Base-by-base conservation (phyloP, 1,140 invertebrate species). In the Homalodisca vitripennis region DNA sequence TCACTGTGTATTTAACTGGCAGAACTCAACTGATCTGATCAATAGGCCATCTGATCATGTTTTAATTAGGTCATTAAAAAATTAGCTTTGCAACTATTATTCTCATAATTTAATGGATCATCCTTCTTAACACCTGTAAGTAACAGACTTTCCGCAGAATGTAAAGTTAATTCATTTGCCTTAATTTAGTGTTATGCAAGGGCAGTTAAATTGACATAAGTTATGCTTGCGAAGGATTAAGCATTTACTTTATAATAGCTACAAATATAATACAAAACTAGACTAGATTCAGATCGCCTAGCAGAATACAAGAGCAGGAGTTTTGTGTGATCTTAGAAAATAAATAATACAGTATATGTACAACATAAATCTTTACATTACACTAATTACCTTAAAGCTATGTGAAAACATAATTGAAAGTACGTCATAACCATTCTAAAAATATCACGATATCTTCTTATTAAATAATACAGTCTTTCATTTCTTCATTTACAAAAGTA, bases 241-340 rank as follows among this genome's bases (percentile, higher is more conserved):
- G n/a, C n/a, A n/a, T n/a, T n/a, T n/a, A n/a, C n/a, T n/a, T n/a
- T n/a, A n/a, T n/a, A n/a, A n/a, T n/a, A n/a, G 22, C 22, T 51
- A 51, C 17, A 14, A 20, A 51, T 20, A 51, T 51, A 6, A 24
- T 60, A 60, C 22, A 60, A 60, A 60, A 60, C 55, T 60, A 60
- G 51, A 67, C 47, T 41, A 67, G 29, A 65, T 65, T 65, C 63
- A 65, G 32, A 65, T 65, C 27, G 63, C 32, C 32, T 65, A 65
- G 63, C n/a, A 22, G 26, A 22, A 6, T 46, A 20, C 20, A 27
- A 65, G 34, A 67, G 66, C 53, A 60, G 24, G 3, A 29, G 14
- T 60, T 60, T 60, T 22, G 55, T 60, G 55, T 60, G 29, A n/a
- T 30, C 55, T 60, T 60, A 60, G n/a, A 60, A 27, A 60, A 22